phyloP scores from a whole-genome alignment of 2,113 vertebrate genomes.

The Burhinus bistriatus region DNA sequence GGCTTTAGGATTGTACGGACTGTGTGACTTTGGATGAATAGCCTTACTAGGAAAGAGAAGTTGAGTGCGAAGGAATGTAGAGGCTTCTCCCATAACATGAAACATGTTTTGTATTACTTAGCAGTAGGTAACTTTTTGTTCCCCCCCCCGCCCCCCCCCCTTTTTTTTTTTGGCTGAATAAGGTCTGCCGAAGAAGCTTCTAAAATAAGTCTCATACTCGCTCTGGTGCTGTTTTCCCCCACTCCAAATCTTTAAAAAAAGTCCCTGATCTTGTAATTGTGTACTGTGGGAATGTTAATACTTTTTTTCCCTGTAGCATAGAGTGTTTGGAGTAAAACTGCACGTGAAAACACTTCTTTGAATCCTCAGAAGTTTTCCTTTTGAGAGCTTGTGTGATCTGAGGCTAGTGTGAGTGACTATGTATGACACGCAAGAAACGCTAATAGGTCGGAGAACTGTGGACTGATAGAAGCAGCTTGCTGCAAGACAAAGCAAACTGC shows the following conservation, averaged over 20 bases:
- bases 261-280: neutral
- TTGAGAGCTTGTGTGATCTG: neutral
- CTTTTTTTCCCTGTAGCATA: neutral
- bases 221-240: neutral
- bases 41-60: neutral
- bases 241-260: neutral
- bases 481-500: neutral
- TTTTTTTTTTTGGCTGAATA: neutral
- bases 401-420: neutral
- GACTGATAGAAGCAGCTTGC: neutral
- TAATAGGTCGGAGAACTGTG: neutral
- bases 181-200: neutral
- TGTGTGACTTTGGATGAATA: neutral
- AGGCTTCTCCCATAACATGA: neutral
- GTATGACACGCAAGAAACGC: fast-evolving
- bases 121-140: neutral
- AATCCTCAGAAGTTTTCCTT: neutral
- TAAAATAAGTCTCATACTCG: neutral
- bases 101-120: neutral
- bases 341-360: neutral
- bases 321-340: neutral
- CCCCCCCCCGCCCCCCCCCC: too few relatives aligned
- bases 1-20: neutral
- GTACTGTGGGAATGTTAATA: neutral
- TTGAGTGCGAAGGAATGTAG: neutral